Evolutionary conservation across 2,113 vertebrate species (phyloP).

Genomic region (Pyxicephalus adspersus): DNA sequence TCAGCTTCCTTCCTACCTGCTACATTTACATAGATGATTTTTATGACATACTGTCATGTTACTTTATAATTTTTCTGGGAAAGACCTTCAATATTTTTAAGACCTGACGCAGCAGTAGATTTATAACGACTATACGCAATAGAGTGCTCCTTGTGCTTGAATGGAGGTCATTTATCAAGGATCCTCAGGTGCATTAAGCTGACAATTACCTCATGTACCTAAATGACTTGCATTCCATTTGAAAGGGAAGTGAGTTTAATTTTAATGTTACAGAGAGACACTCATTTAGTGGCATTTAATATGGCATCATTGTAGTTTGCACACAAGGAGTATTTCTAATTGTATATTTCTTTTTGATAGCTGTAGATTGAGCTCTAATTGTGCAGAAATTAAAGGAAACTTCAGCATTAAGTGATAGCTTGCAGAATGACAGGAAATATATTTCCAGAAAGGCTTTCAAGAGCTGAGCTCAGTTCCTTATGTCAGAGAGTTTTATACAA

Average conservation of each 20-base stretch:
- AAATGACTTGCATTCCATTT: constrained; percentile 41
- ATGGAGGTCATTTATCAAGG: constrained; percentile 48
- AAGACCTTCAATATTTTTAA: constrained; percentile 32
- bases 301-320: background rate
- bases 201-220: constrained; percentile 51
- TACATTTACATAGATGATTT: constrained; percentile 44
- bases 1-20: constrained; percentile 34
- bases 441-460: constrained; percentile 17
- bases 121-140: constrained; percentile 21
- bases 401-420: constrained; percentile 28
- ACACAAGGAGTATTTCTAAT: constrained; percentile 18
- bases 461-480: background rate
- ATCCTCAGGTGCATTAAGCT: constrained; percentile 20
- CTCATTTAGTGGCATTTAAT: constrained; percentile 22
- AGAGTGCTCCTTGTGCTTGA: constrained; percentile 24
- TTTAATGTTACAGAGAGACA: constrained; percentile 5
- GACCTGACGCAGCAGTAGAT: constrained; percentile 23
- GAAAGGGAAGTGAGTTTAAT: constrained; percentile 36
- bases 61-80: constrained; percentile 49
- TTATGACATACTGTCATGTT: constrained; percentile 47
- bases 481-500: constrained; percentile 24
- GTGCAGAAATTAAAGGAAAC: constrained; percentile 1
- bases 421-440: constrained; percentile 24
- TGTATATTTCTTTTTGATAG: constrained; percentile 27
- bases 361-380: constrained; percentile 25